These are phyloP conservation scores for Mya arenaria DNA, from an alignment of 1,140 invertebrate genomes.

Conservation along the genomic window DNA sequence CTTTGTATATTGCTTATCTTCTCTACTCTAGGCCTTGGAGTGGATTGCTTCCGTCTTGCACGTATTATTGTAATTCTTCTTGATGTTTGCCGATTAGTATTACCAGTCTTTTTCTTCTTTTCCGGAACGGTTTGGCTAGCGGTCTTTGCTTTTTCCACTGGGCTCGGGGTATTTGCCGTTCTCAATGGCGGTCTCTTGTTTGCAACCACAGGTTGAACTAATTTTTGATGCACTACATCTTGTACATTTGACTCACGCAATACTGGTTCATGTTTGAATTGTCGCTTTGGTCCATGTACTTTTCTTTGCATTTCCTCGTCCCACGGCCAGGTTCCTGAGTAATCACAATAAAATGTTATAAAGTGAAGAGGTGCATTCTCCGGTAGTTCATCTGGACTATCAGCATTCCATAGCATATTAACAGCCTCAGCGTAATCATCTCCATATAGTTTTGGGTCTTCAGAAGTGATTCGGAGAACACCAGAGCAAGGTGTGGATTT, in stretches of 20 bases:
- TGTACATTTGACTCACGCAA: neutral
- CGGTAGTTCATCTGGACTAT: conserved; percentile 33
- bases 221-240: too few species aligned
- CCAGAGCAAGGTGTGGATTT: conserved; percentile 39
- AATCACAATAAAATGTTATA: conserved; percentile 57
- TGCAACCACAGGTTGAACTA: too few species aligned
- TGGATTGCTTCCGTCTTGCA: neutral
- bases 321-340: conserved; percentile 48
- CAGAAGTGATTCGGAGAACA: conserved; percentile 40
- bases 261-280: neutral
- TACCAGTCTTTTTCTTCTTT: neutral
- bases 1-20: neutral
- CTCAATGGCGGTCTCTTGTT: too few species aligned
- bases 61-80: conserved; percentile 26
- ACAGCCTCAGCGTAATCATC: conserved; percentile 52
- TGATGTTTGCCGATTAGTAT: neutral
- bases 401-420: conserved; percentile 36
- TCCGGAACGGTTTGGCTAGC: neutral
- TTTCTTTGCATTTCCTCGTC: conserved; percentile 32
- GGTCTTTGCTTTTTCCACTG: neutral
- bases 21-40: neutral
- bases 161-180: too few species aligned
- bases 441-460: conserved; percentile 40
- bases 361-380: conserved; percentile 9
- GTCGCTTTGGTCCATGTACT: neutral